These are phyloP conservation scores for Sardinella longiceps DNA, from an alignment of 2,797 vertebrate species.

Conservation along the genomic window DNA sequence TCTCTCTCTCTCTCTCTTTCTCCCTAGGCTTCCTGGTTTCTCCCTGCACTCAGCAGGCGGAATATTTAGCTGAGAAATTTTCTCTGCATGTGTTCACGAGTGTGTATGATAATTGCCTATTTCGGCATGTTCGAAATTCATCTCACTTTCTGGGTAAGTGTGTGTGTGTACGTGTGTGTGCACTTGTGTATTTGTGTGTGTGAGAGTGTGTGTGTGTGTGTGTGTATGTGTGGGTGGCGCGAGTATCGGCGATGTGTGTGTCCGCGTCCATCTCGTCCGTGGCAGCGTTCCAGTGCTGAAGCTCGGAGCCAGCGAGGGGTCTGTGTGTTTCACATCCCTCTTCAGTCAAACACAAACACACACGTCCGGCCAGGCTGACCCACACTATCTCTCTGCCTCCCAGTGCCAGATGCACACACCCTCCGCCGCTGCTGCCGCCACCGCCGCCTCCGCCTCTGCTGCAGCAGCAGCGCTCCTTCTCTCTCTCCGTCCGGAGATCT, in stretches of 20 bases:
- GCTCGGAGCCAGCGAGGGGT: slow-evolving; percentile 74
- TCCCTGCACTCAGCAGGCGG: background rate
- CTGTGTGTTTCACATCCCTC: slow-evolving; percentile 82
- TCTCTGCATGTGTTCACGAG: background rate
- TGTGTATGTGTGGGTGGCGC: background rate
- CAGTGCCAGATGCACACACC: slow-evolving; percentile 80
- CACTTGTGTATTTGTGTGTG: background rate
- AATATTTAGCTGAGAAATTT: background rate
- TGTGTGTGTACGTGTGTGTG: background rate
- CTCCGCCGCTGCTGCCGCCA: slow-evolving; percentile 50
- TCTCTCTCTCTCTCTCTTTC: slow-evolving; percentile 44
- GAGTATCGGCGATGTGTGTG: slow-evolving; percentile 53
- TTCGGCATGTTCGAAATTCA: slow-evolving; percentile 6
- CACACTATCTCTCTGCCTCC: slow-evolving; percentile 78
- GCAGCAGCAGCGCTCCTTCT: slow-evolving; percentile 18
- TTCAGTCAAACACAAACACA: slow-evolving; percentile 86
- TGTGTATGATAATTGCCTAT: background rate
- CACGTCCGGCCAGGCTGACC: slow-evolving; percentile 84
- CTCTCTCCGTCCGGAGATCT: background rate
- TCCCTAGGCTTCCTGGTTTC: slow-evolving; percentile 43
- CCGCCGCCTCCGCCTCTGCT: slow-evolving; percentile 53
- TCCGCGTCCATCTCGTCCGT: slow-evolving; percentile 64
- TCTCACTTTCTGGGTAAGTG: background rate
- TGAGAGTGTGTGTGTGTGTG: background rate
- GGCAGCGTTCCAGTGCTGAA: slow-evolving; percentile 74